Conservation (phyloP, 2,888 invertebrate genomes). For the Archips xylosteana region DNA sequence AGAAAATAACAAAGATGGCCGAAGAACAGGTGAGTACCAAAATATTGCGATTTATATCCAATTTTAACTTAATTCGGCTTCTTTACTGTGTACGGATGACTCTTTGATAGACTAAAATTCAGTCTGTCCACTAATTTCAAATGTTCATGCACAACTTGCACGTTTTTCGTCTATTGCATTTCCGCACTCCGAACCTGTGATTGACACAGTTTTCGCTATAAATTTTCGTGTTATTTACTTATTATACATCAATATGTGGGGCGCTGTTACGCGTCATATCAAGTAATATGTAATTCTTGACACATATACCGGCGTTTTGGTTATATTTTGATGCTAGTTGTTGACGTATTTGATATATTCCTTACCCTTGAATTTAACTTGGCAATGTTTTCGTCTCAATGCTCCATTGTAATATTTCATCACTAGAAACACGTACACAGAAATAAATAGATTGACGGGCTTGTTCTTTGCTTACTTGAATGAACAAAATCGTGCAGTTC, state of each 20-base stretch:
- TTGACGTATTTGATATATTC: constrained; percentile 59
- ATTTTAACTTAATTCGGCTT: constrained; percentile 70
- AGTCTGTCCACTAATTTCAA: constrained; percentile 13
- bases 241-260: constrained; percentile 37
- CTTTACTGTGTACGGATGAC: constrained; percentile 35
- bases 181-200: constrained; percentile 30
- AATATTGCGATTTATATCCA: constrained; percentile 70
- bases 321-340: constrained; percentile 61
- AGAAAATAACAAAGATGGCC: constrained; percentile 89
- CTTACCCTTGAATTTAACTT: constrained; percentile 62
- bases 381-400: constrained; percentile 37
- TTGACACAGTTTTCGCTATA: constrained; percentile 40
- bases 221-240: constrained; percentile 35
- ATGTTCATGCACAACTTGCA: constrained; percentile 31
- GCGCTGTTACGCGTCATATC: constrained; percentile 26
- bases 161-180: constrained; percentile 29
- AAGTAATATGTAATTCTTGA: constrained; percentile 39
- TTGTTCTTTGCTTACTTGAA: neutral
- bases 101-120: constrained; percentile 28
- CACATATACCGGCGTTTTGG: constrained; percentile 71
- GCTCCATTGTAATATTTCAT: constrained; percentile 29
- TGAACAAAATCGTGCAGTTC: neutral
- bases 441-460: constrained; percentile 3
- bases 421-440: constrained; percentile 27
- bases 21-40: constrained; percentile 90